Percentiles rank a stretch among this genome's conserved stretches.
Conservation (phyloP, 1,140 invertebrate species). For the Druon quercuslanigerum region DNA sequence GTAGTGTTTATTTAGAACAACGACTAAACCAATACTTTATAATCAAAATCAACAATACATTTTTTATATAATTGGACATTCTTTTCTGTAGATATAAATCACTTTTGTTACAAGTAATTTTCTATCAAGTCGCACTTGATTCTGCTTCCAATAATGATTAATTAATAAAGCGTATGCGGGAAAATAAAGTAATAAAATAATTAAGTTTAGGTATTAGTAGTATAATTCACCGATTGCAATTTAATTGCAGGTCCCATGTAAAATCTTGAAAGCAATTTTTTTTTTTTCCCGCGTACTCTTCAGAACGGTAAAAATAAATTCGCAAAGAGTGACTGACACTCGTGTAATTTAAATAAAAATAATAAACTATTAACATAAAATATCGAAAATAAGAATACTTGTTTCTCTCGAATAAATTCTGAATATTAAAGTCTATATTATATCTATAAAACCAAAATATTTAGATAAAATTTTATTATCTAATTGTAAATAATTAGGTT, state of each 20-base stretch:
- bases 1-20: constrained; percentile 24
- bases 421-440: constrained; percentile 13
- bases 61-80: neutral
- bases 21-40: constrained; percentile 27
- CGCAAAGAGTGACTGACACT: constrained; percentile 30
- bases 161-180: constrained; percentile 13
- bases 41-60: constrained; percentile 27
- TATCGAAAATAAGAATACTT: constrained; percentile 22
- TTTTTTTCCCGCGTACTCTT: constrained; percentile 15
- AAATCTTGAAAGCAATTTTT: neutral
- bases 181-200: constrained; percentile 9
- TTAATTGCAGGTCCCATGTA: neutral
- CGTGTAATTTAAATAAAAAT: constrained; percentile 28
- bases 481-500: constrained; percentile 19
- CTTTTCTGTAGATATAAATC: constrained; percentile 9
- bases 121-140: neutral
- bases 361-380: constrained; percentile 32
- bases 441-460: constrained; percentile 27
- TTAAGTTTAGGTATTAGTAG: neutral
- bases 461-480: constrained; percentile 8
- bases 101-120: neutral
- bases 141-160: neutral
- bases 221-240: neutral
- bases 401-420: neutral
- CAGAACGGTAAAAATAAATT: neutral